Percentiles rank a stretch among this genome's conserved stretches.
Evolutionary conservation across 2,113 vertebrate species (phyloP).

Genomic region (Gopherus flavomarginatus): DNA sequence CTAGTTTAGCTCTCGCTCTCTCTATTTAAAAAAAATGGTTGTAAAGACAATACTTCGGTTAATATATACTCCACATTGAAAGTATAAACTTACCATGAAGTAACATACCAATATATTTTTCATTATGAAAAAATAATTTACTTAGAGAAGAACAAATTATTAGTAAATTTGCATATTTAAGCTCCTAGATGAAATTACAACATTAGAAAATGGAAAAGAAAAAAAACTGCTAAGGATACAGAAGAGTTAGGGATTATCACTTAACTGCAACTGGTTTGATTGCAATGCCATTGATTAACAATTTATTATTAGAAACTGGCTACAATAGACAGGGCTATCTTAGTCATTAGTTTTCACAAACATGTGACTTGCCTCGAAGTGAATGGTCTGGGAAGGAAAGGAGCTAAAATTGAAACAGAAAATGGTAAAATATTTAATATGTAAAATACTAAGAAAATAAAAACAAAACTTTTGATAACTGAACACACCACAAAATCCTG

Average conservation of each 20-base stretch:
- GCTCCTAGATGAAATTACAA: slow-evolving; percentile 47
- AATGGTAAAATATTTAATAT: slow-evolving; percentile 67
- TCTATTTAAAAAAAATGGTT: not conserved
- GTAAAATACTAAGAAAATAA: slow-evolving; percentile 30
- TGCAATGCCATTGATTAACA: slow-evolving; percentile 39
- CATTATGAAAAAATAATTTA: slow-evolving; percentile 28
- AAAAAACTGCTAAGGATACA: slow-evolving; percentile 25
- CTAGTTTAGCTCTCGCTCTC: not conserved
- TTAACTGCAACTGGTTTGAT: slow-evolving; percentile 54
- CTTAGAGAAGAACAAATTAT: slow-evolving; percentile 38
- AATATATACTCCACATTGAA: not conserved
- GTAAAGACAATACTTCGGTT: not conserved
- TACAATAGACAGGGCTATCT: slow-evolving; percentile 54
- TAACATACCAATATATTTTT: slow-evolving; percentile 10
- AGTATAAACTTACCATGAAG: not conserved
- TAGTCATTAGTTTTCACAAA: slow-evolving; percentile 72
- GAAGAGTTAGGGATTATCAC: slow-evolving; percentile 61
- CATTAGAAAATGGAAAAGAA: slow-evolving; percentile 47
- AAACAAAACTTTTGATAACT: not conserved
- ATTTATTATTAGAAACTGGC: slow-evolving; percentile 60
- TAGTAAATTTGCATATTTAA: slow-evolving; percentile 62
- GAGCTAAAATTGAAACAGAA: slow-evolving; percentile 87
- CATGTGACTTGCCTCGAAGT: slow-evolving; percentile 92
- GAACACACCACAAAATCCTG: not conserved
- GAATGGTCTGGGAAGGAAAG: slow-evolving; percentile 91